A percentile compares a stretch with the other conserved stretches of the same genome.
phyloP scores from a whole-genome alignment of 2,888 invertebrate species.

The Netelia melanura region DNA sequence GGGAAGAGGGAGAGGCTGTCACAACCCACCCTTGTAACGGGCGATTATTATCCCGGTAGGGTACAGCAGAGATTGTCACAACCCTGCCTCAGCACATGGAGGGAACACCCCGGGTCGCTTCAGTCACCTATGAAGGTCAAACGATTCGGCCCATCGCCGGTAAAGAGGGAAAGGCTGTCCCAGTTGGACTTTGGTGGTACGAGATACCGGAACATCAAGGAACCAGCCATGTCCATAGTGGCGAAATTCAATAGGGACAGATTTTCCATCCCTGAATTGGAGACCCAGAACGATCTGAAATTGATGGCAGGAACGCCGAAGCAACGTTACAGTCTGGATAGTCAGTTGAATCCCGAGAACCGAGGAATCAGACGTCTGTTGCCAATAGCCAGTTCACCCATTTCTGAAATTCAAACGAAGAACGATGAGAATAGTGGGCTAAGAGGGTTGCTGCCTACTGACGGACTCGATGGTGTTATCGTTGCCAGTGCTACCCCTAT shows the following conservation, averaged over 20 bases:
- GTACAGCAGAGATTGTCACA: constrained; percentile 81
- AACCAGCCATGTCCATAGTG: constrained; percentile 59
- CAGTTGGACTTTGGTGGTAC: constrained; percentile 79
- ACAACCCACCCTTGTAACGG: constrained; percentile 80
- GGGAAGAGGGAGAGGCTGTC: constrained; percentile 79
- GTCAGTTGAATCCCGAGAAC: constrained; percentile 77
- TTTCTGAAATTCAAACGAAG: constrained; percentile 77
- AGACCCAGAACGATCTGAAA: constrained; percentile 81
- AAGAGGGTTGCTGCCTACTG: constrained; percentile 69
- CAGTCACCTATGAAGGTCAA: constrained; percentile 79
- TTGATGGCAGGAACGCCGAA: constrained; percentile 81
- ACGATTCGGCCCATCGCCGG: constrained; percentile 75
- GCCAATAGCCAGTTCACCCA: constrained; percentile 82
- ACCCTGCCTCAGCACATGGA: constrained; percentile 77
- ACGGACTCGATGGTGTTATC: constrained; percentile 78
- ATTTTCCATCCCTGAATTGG: constrained; percentile 81
- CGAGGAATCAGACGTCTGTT: constrained; percentile 75
- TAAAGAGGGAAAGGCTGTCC: constrained; percentile 77
- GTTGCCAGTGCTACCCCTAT: constrained; percentile 80
- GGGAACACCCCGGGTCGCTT: constrained; percentile 62
- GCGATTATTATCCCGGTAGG: constrained; percentile 79
- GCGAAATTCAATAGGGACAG: constrained; percentile 80
- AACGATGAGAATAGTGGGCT: constrained; percentile 45
- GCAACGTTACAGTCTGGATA: constrained; percentile 81
- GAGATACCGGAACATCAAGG: constrained; percentile 75